These are phyloP conservation scores for Amphipoea lucens DNA, from an alignment of 2,888 invertebrate genomes.

Conservation along the genomic window DNA sequence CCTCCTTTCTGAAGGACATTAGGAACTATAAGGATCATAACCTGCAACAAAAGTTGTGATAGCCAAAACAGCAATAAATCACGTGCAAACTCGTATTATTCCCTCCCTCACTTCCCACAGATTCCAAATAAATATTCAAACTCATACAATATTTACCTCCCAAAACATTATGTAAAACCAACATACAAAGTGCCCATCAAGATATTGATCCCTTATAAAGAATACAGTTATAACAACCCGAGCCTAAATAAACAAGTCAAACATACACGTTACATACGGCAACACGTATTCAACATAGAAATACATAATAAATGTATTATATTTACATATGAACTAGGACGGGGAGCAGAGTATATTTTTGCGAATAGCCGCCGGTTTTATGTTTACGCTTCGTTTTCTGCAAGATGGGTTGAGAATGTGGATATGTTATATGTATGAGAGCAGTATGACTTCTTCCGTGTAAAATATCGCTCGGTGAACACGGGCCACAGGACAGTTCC, in stretches of 20 bases:
- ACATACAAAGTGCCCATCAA: slow-evolving; percentile 61
- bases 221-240: slow-evolving; percentile 60
- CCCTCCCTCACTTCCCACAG: background rate
- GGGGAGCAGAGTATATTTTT: slow-evolving; percentile 59
- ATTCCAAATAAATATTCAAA: slow-evolving; percentile 47
- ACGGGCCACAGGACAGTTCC: slow-evolving; percentile 23
- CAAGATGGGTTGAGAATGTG: slow-evolving; percentile 50
- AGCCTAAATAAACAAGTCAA: slow-evolving; percentile 68
- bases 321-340: slow-evolving; percentile 65
- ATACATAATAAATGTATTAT: slow-evolving; percentile 64
- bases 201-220: slow-evolving; percentile 66
- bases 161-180: slow-evolving; percentile 57
- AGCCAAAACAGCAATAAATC: slow-evolving; percentile 1
- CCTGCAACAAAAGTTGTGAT: background rate
- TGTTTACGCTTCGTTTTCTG: slow-evolving; percentile 60
- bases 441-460: slow-evolving; percentile 25
- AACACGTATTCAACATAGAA: slow-evolving; percentile 63
- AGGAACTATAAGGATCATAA: no score
- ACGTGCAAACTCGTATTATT: background rate
- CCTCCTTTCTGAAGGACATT: background rate
- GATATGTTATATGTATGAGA: slow-evolving; percentile 33
- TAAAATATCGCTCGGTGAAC: slow-evolving; percentile 31
- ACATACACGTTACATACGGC: slow-evolving; percentile 57
- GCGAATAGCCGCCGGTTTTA: slow-evolving; percentile 62
- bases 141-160: slow-evolving; percentile 53